phyloP scores from a whole-genome alignment of 2,888 invertebrate genomes.

The Cabera pusaria region DNA sequence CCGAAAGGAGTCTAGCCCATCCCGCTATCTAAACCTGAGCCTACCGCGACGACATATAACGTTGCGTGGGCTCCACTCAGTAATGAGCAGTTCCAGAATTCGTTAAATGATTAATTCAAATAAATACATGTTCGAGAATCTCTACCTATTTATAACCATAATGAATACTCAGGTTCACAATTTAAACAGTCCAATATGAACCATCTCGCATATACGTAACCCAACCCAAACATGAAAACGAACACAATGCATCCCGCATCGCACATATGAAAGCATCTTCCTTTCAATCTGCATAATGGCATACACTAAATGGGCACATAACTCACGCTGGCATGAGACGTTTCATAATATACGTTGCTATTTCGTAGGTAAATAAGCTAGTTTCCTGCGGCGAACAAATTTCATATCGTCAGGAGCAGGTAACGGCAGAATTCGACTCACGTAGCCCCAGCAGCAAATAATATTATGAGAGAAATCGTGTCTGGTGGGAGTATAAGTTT shows the following conservation, averaged over 20 bases:
- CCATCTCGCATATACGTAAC: too few species aligned
- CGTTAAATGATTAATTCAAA: too few species aligned
- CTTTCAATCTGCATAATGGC: constrained; percentile 23
- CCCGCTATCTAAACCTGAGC: too few species aligned
- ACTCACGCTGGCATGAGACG: constrained; percentile 35
- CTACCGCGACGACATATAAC: too few species aligned
- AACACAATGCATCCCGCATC: constrained; percentile 6
- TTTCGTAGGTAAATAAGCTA: constrained; percentile 61
- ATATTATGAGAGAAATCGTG: constrained; percentile 69
- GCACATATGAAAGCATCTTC: constrained; percentile 11
- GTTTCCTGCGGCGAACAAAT: constrained; percentile 61
- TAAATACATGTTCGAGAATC: too few species aligned
- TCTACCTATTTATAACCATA: too few species aligned
- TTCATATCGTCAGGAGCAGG: constrained; percentile 63
- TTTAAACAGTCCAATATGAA: too few species aligned
- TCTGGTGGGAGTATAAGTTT: constrained; percentile 62
- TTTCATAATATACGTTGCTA: constrained; percentile 51
- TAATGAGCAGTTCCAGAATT: too few species aligned
- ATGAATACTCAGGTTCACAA: too few species aligned
- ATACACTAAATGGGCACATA: constrained; percentile 22
- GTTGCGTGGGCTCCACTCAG: too few species aligned
- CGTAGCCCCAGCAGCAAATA: constrained; percentile 65
- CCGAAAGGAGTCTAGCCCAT: too few species aligned
- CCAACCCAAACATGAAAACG: background rate
- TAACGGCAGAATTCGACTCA: constrained; percentile 59